Base-by-base conservation (phyloP, 2,888 invertebrate species). In the Ferdinandea cuprea region DNA sequence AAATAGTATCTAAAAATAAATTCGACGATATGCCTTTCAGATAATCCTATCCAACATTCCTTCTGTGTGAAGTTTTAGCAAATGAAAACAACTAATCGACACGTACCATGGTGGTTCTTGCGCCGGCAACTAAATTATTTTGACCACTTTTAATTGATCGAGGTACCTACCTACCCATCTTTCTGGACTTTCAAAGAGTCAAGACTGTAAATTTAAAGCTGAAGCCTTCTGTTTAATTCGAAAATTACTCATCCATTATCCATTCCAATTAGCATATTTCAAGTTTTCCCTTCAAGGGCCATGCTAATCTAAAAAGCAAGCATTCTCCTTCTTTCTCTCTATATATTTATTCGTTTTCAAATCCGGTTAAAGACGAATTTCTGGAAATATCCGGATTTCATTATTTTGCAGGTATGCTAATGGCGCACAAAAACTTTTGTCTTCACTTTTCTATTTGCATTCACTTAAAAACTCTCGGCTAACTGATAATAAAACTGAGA, bases 341-440 rank as follows among this genome's bases (percentile, higher is more conserved):
- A n/a, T n/a, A n/a, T n/a, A n/a, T n/a, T n/a, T n/a, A n/a, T n/a
- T n/a, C n/a, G n/a, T n/a, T n/a, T n/a, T n/a, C 9, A 21, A 50
- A 52, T 32, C 52, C 32, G 15, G 15, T 32, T 52, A 25, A n/a
- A 56, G 44, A 35, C 32, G 37, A 69, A 35, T 58, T 21, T 46
- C 54, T 9, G 5, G 11, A 42, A 58, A 44, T 48, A 32, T 50
- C 13, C 58, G 17, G 25, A 63, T 63, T 65, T 58, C 56, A 48
- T 58, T 61, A 63, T 63, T 37, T 6, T 42, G 48, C 48, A 74
- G 74, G 74, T 74, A 74, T 74, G 74, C 65, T 66, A 74, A 74
- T 74, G 42, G 48, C 30, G 17, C 2, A 19, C 8, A 11, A n/a
- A 37, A 46, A 73, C 61, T 59, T 78, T 77, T 73, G 50, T 19